Conservation (phyloP, 1,140 invertebrate genomes). For the Drosophila ironensis region DNA sequence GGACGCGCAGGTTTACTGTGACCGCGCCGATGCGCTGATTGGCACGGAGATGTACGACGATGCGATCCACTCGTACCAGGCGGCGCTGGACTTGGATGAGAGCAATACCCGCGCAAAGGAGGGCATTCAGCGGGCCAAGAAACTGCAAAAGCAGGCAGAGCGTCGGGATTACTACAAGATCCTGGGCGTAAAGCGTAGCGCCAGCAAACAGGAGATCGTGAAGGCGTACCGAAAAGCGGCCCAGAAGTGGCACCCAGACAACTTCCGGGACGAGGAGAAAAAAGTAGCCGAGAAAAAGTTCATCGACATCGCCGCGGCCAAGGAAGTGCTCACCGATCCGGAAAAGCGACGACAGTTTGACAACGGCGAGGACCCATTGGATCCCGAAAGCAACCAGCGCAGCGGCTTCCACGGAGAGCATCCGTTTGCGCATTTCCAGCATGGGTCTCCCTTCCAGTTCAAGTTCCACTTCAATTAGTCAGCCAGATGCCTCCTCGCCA, state of each 20-base stretch:
- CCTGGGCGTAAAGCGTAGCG: constrained; percentile 88
- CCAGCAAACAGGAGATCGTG: constrained; percentile 95
- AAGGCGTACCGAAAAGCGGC: constrained; percentile 99
- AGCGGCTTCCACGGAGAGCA: constrained; percentile 86
- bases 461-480: constrained; percentile 95
- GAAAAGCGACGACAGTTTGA: constrained; percentile 97
- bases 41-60: constrained; percentile 95
- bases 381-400: constrained; percentile 92
- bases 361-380: constrained; percentile 97
- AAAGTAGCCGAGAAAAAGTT: constrained; percentile 98
- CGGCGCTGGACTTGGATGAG: constrained; percentile 93
- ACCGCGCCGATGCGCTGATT: constrained; percentile 96
- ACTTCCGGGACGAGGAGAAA: constrained; percentile 95
- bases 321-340: constrained; percentile 94
- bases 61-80: constrained; percentile 93
- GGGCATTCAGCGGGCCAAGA: constrained; percentile 94
- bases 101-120: constrained; percentile 92
- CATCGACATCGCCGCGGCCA: constrained; percentile 99
- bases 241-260: constrained; percentile 99
- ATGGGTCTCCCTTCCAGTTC: constrained; percentile 95
- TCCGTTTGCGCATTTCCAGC: constrained; percentile 95
- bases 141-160: constrained; percentile 96
- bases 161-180: constrained; percentile 99
- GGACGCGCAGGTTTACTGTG: constrained; percentile 91
- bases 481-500: constrained; percentile 24